Base-by-base conservation (phyloP, 2,888 invertebrate species). In the Galerucella nymphaeae region DNA sequence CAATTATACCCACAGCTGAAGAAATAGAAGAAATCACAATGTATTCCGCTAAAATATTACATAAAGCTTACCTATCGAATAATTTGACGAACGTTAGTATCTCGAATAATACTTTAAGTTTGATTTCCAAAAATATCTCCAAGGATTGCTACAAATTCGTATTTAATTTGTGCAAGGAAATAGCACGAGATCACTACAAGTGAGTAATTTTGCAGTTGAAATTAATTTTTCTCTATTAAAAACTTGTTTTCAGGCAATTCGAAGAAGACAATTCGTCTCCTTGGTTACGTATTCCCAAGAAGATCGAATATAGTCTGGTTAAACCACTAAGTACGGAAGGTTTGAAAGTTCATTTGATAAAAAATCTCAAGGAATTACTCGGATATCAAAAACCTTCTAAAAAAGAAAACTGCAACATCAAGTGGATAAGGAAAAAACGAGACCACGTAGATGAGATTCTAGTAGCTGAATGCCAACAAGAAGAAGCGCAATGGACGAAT, bases 401-500 rank as follows among this genome's bases (percentile, higher is more conserved):
- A 77, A 88, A 89, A 75, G 89, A 92, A 82, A 89, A 89, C 81
- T 84, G 89, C 79, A 88, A 90, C 2, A 89, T 90, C 80, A 88
- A 90, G 74, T 91, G 91, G 88, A 90, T 90, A 76, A 87, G 90
- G 20, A 91, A 91, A 79, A 90, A 91, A 78, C 85, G 91, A 58
- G 93, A 94, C 83, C 89, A 91, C 76, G 92, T 94, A 2, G 93
- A 94, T 82, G 92, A 92, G 80, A 88, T 93, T 71, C 86, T 94
- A 70, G 90, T 93, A 42, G 88, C 90, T 71, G 94, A 94, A 84
- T 89, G 92, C 65, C 91, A 90, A 78, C 90, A 90, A 66, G 93
- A 94, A 80, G 93, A 94, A 82, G 87, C 89, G 14, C 90, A 91
- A 76, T 94, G 94, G 94, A 91, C 91, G 1, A 91, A 91, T 82